Conservation (phyloP, 2,113 vertebrate genomes). For the Alectura lathami region DNA sequence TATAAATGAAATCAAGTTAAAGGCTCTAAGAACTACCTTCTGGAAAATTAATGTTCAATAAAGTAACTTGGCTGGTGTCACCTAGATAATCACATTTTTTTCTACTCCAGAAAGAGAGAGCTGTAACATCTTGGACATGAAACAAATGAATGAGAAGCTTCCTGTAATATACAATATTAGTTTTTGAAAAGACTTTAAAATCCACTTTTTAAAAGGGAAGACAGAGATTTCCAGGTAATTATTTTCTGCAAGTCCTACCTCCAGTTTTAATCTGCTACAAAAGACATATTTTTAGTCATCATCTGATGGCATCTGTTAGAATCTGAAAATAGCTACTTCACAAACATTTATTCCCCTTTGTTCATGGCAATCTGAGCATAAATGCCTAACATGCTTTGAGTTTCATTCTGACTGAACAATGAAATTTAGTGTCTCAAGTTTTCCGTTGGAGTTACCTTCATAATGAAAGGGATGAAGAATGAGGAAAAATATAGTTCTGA, state of each 20-base stretch:
- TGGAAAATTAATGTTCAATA: background rate
- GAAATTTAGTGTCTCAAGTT: background rate
- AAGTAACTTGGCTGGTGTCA: background rate
- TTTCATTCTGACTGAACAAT: background rate
- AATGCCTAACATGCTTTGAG: background rate
- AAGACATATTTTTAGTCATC: background rate
- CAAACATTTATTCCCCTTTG: background rate
- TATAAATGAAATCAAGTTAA: background rate
- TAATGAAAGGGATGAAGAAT: background rate
- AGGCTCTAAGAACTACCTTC: background rate
- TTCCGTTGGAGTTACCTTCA: background rate
- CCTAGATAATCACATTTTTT: background rate
- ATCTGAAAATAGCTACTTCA: background rate
- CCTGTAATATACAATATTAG: background rate
- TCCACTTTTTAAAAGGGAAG: background rate
- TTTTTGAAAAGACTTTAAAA: background rate
- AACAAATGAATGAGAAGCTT: background rate
- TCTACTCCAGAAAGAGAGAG: background rate
- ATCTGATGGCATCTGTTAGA: background rate
- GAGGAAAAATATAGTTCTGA: background rate
- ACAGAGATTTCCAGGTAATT: background rate
- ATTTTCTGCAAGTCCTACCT: background rate
- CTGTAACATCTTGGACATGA: background rate
- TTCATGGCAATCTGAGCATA: background rate
- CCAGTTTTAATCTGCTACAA: background rate